These are phyloP conservation scores for Alectoris magna DNA, from an alignment of 2,797 vertebrate species.

Conservation along the genomic window DNA sequence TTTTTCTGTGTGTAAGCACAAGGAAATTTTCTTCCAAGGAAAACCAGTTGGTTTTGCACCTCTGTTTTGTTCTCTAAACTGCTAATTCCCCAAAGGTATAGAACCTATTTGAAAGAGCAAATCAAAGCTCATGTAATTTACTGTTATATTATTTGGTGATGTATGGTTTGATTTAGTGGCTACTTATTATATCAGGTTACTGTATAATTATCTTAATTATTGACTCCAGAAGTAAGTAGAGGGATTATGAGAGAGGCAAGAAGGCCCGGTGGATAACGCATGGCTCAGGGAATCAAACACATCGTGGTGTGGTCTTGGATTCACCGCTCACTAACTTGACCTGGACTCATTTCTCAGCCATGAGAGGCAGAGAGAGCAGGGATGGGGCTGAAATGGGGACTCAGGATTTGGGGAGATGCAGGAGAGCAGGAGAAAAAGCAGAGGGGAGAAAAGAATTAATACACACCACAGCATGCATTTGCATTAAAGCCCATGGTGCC, in stretches of 20 bases:
- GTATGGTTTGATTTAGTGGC: conserved; percentile 66
- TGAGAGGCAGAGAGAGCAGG: not conserved
- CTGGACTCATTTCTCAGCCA: not conserved
- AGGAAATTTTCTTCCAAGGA: conserved; percentile 32
- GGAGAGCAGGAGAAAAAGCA: not conserved
- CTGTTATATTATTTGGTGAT: conserved; percentile 62
- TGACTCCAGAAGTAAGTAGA: conserved; percentile 59
- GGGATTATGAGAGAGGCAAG: conserved; percentile 52
- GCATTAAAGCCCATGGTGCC: not conserved
- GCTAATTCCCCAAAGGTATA: conserved; percentile 51
- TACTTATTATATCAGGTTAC: conserved; percentile 73
- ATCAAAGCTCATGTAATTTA: conserved; percentile 58
- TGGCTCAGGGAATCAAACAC: not conserved
- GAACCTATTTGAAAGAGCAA: conserved; percentile 57
- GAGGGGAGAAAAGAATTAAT: not conserved
- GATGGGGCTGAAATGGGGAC: not conserved
- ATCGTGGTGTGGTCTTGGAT: not conserved
- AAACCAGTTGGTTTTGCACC: conserved; percentile 49
- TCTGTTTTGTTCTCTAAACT: conserved; percentile 57
- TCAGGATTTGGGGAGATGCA: not conserved
- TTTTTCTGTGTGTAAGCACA: conserved; percentile 26
- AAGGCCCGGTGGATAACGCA: conserved; percentile 43
- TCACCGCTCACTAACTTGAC: not conserved
- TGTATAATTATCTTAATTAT: conserved; percentile 72
- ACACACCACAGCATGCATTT: not conserved